A percentile compares a stretch with the other conserved stretches of the same genome.
Conservation (phyloP, 1,140 invertebrate genomes). For the Brachionus paranguensis region DNA sequence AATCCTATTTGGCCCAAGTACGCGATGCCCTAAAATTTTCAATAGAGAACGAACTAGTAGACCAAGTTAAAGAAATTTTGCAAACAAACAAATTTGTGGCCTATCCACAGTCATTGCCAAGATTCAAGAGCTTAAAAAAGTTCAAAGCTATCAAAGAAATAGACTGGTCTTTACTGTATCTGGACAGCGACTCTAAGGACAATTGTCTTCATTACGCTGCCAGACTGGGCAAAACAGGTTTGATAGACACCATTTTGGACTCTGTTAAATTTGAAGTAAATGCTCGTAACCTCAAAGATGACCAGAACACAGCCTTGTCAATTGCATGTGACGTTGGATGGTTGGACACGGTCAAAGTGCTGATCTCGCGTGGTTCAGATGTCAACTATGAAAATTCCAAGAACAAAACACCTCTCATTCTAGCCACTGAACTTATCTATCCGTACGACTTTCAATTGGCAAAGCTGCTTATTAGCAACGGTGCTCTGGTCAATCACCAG, state of each 20-base stretch:
- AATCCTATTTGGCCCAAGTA: not conserved
- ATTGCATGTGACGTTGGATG: conserved; percentile 33
- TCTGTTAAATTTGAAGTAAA: not conserved
- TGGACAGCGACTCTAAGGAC: not conserved
- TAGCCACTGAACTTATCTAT: conserved; percentile 20
- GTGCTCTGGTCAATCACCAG: conserved; percentile 20
- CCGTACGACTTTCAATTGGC: conserved; percentile 27
- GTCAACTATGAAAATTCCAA: conserved; percentile 35
- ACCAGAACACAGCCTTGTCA: not conserved
- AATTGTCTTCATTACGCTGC: conserved; percentile 30
- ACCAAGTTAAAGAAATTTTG: not conserved
- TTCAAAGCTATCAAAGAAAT: conserved; percentile 13
- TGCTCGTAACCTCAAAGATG: not conserved
- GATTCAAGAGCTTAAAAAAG: not conserved
- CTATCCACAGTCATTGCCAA: not conserved
- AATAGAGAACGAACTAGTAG: not conserved
- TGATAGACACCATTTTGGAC: not conserved
- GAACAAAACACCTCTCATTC: conserved; percentile 1
- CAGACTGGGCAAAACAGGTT: not conserved
- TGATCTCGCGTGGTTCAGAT: not conserved
- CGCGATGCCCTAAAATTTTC: not conserved
- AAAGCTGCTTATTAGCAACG: not conserved
- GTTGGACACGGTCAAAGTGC: conserved; percentile 11
- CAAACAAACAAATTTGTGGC: not conserved
- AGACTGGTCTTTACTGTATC: not conserved